phyloP scores from a whole-genome alignment of 2,797 vertebrate genomes.

The Merluccius polli region DNA sequence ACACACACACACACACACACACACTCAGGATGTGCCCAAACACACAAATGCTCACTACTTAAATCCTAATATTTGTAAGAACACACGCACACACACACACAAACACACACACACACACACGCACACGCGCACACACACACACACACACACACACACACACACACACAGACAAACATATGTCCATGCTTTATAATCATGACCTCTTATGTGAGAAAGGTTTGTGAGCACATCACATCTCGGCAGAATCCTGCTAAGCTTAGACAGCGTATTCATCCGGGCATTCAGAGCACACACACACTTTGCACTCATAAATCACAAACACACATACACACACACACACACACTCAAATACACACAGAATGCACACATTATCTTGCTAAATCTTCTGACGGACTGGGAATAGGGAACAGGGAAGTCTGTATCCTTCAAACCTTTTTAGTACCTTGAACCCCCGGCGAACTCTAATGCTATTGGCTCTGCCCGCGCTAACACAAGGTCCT shows the following conservation, averaged over 20 bases:
- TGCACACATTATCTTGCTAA: not conserved
- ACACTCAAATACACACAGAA: not conserved
- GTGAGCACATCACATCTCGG: not conserved
- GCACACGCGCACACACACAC: no score
- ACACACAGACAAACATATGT: no score
- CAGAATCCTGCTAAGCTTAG: not conserved
- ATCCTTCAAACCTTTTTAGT: slow-evolving; percentile 14
- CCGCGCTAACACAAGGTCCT: slow-evolving; percentile 13
- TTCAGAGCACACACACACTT: not conserved
- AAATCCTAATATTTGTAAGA: slow-evolving; percentile 2
- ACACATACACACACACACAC: not conserved
- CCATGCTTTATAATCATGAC: not conserved
- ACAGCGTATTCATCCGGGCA: not conserved
- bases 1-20: not conserved
- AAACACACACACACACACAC: no score
- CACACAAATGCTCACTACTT: not conserved
- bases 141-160: no score
- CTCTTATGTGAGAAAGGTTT: not conserved
- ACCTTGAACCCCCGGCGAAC: slow-evolving; percentile 32
- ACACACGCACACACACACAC: not conserved
- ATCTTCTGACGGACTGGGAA: not conserved
- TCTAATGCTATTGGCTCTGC: slow-evolving; percentile 17
- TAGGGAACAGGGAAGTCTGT: not conserved
- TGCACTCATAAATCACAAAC: not conserved
- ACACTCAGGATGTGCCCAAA: not conserved